Conservation (phyloP, 2,113 vertebrate species). For the Candoia aspera region DNA sequence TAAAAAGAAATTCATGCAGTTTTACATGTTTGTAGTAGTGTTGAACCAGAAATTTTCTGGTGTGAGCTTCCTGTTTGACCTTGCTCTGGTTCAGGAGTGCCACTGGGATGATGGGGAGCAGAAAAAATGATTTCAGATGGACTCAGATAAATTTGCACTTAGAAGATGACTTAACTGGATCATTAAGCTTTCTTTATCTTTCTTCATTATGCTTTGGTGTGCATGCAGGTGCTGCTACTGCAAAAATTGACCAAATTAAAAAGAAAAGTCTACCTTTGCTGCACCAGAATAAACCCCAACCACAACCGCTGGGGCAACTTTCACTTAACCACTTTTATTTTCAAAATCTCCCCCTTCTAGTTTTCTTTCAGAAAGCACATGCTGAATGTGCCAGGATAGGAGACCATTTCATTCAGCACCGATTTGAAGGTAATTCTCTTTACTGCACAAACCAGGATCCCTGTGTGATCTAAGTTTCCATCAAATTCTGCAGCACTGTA, state of each 20-base stretch:
- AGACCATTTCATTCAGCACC: neutral
- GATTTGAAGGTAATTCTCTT: neutral
- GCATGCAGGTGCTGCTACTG: neutral
- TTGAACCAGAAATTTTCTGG: neutral
- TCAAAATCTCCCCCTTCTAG: too few species aligned
- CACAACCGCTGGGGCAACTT: neutral
- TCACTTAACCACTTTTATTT: neutral
- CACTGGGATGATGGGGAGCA: neutral
- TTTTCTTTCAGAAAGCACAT: neutral
- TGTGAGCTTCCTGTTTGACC: neutral
- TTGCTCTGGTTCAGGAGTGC: neutral
- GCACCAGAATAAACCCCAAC: neutral
- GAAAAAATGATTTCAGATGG: neutral
- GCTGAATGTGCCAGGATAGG: neutral
- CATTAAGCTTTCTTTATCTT: neutral
- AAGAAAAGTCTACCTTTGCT: neutral
- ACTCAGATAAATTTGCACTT: neutral
- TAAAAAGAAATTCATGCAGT: neutral
- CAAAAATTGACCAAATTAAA: neutral
- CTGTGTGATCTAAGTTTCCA: neutral
- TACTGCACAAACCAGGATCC: neutral
- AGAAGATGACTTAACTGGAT: neutral
- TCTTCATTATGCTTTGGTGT: neutral
- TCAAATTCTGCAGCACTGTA: neutral
- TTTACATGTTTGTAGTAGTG: neutral